Evolutionary conservation across 2,797 vertebrate genomes (phyloP).

Genomic region (Ficedula albicollis): DNA sequence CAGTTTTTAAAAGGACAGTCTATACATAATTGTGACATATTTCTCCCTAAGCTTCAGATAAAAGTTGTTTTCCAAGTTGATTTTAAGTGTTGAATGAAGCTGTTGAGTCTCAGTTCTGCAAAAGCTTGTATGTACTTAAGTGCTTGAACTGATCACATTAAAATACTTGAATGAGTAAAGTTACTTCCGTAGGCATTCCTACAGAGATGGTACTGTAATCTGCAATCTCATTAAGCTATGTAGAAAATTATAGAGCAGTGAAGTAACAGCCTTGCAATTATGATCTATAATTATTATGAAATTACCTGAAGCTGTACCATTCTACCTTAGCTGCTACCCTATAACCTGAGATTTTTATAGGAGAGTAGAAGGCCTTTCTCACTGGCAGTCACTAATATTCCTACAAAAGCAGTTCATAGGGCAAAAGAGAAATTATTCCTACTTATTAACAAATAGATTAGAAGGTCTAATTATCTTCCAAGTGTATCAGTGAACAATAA

Average conservation of each 20-base stretch:
- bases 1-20: neutral
- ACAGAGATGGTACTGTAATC: neutral
- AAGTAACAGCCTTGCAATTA: neutral
- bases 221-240: neutral
- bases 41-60: neutral
- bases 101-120: neutral
- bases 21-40: neutral
- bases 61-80: neutral
- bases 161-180: neutral
- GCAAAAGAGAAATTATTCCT: constrained; percentile 49
- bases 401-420: constrained; percentile 12
- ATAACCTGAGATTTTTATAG: neutral
- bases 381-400: constrained; percentile 44
- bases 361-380: neutral
- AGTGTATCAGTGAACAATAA: constrained; percentile 20
- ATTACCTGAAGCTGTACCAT: neutral
- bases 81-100: neutral
- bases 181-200: neutral
- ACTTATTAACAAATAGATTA: constrained; percentile 51
- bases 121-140: neutral
- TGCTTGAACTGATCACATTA: neutral
- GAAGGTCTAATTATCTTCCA: constrained; percentile 34
- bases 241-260: neutral
- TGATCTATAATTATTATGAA: neutral
- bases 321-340: neutral